Conservation (phyloP, 2,888 invertebrate genomes). For the Willowsia nigromaculata region DNA sequence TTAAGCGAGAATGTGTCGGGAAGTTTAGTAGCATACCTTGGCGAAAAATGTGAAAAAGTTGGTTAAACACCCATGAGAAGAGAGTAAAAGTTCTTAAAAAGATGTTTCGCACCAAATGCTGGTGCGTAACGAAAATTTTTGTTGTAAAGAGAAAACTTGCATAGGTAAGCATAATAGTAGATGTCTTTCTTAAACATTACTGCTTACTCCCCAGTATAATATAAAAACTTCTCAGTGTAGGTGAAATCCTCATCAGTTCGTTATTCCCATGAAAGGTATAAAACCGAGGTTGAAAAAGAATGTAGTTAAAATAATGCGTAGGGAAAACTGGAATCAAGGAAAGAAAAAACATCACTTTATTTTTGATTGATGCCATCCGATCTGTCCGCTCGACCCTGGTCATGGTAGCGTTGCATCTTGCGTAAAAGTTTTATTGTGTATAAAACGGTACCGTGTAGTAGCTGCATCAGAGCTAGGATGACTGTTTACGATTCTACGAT, state of each 20-base stretch:
- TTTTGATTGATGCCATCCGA: slow-evolving; percentile 65
- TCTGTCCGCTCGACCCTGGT: slow-evolving; percentile 19
- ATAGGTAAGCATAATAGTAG: too few relatives aligned
- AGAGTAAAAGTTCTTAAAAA: not conserved
- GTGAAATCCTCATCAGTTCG: too few relatives aligned
- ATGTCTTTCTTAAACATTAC: too few relatives aligned
- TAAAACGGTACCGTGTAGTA: not conserved
- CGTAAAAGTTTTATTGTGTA: not conserved
- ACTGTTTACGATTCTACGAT: slow-evolving; percentile 36
- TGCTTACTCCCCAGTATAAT: too few relatives aligned
- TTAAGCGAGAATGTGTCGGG: not conserved
- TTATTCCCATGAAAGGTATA: too few relatives aligned
- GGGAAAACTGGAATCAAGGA: not conserved
- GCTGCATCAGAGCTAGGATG: not conserved
- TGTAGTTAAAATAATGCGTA: not conserved
- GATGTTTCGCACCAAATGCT: not conserved
- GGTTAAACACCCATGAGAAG: not conserved
- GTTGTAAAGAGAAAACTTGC: not conserved
- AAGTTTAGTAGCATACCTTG: not conserved
- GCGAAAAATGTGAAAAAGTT: not conserved
- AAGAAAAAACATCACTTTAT: slow-evolving; percentile 40
- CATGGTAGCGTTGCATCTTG: slow-evolving; percentile 18
- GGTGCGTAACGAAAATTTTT: not conserved
- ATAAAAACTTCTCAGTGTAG: too few relatives aligned
- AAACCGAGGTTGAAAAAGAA: not conserved